Base-by-base conservation (phyloP, 2,113 vertebrate species). In the Mormoops blainvillei region DNA sequence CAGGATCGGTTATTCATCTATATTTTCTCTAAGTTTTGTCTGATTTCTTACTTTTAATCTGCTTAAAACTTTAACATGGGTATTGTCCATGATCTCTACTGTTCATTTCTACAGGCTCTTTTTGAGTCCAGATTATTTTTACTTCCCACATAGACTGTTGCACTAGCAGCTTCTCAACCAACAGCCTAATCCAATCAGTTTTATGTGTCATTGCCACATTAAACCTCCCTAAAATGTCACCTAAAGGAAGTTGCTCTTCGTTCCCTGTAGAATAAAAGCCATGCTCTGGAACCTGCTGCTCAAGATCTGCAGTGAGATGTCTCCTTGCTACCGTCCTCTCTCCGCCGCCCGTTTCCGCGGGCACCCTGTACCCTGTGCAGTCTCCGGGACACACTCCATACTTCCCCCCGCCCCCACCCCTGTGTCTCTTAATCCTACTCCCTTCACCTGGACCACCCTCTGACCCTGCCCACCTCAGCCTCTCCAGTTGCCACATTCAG, bases 401-500 rank as follows among this genome's bases (percentile, higher is more conserved):
- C 67, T 31, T 13, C 54, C 26, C 28, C 41, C 7, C n/a, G n/a
- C n/a, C n/a, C n/a, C n/a, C n/a, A n/a, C n/a, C n/a, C 71, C 33
- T 2, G 8, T 18, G 31, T 87, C 33, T 43, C 74, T 68, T 56
- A 24, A 16, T 77, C n/a, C 71, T 91, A 26, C 14, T 91, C 31
- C 3, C 24, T 50, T 50, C 36, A 52, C n/a, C 81, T 12, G 31
- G 28, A 50, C 41, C 18, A 0, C 2, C 43, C 71, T 19, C 63
- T 10, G 16, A 45, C 16, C 31, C 43, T 0, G 0, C 8, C 31
- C 16, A 5, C 41, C n/a, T 36, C 68, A 16, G n/a, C n/a, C 13
- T 38, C 56, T 36, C 50, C n/a, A 71, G 38, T 71, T 50, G 67
- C 38, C 45, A 33, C 50, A 5, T 67, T 45, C 10, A 28, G 13